Evolutionary conservation across 1,140 invertebrate species (phyloP).

Genomic region (Zaprionus davidi): DNA sequence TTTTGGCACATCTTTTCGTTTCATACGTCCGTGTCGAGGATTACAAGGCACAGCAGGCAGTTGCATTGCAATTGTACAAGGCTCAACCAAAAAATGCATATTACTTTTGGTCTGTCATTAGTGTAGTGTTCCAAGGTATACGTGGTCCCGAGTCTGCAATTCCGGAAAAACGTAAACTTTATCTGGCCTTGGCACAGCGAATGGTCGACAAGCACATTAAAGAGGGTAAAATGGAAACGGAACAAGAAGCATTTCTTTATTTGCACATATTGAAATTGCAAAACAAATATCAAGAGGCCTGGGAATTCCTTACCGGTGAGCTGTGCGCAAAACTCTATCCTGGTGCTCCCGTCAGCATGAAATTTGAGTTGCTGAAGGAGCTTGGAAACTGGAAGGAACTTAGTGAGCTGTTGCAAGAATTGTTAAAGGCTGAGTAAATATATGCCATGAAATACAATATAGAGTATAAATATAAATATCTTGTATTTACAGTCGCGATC

Average conservation of each 20-base stretch:
- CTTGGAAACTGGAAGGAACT: constrained; percentile 90
- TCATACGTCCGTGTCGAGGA: constrained; percentile 95
- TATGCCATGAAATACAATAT: constrained; percentile 17
- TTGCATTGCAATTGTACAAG: constrained; percentile 95
- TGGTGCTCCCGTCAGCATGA: constrained; percentile 87
- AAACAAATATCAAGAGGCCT: constrained; percentile 92
- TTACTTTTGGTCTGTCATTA: constrained; percentile 99
- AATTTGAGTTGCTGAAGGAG: constrained; percentile 90
- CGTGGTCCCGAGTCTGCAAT: constrained; percentile 84
- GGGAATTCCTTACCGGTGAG: constrained; percentile 91
- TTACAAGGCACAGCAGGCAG: constrained; percentile 95
- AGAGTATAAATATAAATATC: neutral
- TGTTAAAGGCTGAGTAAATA: constrained; percentile 89
- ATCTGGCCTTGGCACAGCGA: constrained; percentile 93
- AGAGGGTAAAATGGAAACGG: constrained; percentile 95
- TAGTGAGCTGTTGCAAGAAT: constrained; percentile 88
- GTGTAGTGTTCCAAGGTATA: constrained; percentile 92
- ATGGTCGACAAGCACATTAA: constrained; percentile 94
- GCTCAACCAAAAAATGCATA: constrained; percentile 97
- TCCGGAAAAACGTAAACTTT: constrained; percentile 87
- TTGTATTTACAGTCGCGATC: constrained; percentile 86
- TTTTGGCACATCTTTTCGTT: constrained; percentile 97
- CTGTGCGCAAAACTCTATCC: constrained; percentile 88
- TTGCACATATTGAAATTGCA: constrained; percentile 95
- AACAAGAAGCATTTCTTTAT: constrained; percentile 96